phyloP scores from a whole-genome alignment of 2,888 invertebrate genomes.

The Acholoe squamosa region DNA sequence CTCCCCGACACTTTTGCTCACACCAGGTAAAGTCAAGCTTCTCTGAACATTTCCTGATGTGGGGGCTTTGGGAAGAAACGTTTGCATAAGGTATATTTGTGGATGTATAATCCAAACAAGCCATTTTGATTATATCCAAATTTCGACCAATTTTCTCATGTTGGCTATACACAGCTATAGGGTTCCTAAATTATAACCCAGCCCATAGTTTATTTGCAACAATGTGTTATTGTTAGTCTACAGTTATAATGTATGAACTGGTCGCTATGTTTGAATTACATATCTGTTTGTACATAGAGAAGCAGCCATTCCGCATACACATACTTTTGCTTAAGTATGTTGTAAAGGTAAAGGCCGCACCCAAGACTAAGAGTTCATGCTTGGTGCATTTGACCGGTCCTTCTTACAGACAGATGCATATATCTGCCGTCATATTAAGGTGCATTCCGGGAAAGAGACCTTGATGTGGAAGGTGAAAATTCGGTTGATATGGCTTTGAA shows the following conservation, averaged over 20 bases:
- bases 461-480: too few species aligned
- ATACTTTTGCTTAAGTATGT: neutral
- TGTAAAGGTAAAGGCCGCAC: neutral
- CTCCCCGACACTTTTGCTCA: too few species aligned
- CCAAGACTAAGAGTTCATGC: neutral
- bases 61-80: too few species aligned
- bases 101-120: too few species aligned
- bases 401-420: too few species aligned
- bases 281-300: conserved; percentile 36
- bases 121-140: neutral
- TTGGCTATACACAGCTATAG: neutral
- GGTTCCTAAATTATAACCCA: neutral
- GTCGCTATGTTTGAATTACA: conserved; percentile 14
- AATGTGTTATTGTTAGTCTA: neutral
- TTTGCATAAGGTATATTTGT: too few species aligned
- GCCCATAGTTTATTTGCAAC: conserved; percentile 8
- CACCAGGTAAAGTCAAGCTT: too few species aligned
- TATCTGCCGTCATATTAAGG: too few species aligned
- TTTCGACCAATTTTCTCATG: neutral
- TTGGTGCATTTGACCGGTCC: too few species aligned
- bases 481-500: too few species aligned
- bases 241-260: neutral
- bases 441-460: too few species aligned
- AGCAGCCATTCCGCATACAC: conserved; percentile 1
- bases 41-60: too few species aligned